Evolutionary conservation across 2,113 vertebrate species (phyloP).

Genomic region (Centropus unirufus): DNA sequence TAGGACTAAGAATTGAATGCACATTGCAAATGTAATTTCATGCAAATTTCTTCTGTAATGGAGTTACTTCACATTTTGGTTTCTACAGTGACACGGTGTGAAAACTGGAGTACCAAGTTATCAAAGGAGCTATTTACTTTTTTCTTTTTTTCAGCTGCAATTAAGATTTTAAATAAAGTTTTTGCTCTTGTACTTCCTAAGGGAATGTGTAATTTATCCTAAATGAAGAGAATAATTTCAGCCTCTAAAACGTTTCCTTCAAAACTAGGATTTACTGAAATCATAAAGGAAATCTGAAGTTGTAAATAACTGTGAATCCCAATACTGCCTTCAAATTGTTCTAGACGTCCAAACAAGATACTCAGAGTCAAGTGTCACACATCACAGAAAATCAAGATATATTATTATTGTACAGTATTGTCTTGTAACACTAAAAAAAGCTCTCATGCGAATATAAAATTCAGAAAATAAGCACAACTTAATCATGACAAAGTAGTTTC

Average conservation of each 20-base stretch:
- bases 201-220: background rate
- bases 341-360: background rate
- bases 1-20: background rate
- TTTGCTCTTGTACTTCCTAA: background rate
- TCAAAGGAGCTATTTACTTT: background rate
- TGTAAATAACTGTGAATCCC: background rate
- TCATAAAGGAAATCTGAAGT: background rate
- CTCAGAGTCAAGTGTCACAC: background rate
- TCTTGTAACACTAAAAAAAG: background rate
- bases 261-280: background rate
- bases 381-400: background rate
- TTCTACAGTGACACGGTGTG: background rate
- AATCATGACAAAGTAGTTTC: background rate
- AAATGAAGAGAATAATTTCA: background rate
- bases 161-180: background rate
- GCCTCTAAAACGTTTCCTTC: background rate
- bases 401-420: background rate
- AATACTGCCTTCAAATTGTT: background rate
- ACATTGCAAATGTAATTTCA: background rate
- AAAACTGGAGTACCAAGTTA: background rate
- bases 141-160: background rate
- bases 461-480: background rate
- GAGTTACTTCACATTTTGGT: background rate
- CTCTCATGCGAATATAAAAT: background rate
- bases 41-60: background rate